These are phyloP conservation scores for Paraescarpia echinospica DNA, from an alignment of 1,140 invertebrate genomes.

Conservation along the genomic window DNA sequence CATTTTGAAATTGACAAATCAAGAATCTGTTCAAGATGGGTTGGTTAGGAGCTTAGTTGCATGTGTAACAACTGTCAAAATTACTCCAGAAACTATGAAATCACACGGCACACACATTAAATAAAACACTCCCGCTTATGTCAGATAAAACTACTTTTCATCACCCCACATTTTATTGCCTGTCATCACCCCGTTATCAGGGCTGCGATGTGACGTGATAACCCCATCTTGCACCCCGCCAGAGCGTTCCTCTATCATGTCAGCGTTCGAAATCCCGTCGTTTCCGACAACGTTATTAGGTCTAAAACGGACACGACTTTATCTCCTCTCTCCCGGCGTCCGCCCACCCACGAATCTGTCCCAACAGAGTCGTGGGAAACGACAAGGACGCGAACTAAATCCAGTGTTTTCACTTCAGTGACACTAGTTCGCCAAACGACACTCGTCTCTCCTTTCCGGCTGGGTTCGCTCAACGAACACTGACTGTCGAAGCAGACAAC, in stretches of 20 bases:
- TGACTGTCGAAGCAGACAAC: not conserved
- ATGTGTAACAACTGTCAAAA: not conserved
- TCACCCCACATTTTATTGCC: not conserved
- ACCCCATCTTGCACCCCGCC: not conserved
- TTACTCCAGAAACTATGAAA: not conserved
- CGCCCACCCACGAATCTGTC: not conserved
- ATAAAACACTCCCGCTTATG: not conserved
- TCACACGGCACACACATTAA: not conserved
- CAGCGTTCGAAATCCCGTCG: not conserved
- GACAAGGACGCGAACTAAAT: not conserved
- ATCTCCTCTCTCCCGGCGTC: not conserved
- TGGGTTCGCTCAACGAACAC: not conserved
- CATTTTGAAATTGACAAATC: no score
- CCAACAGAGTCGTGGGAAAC: not conserved
- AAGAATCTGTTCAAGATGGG: no score
- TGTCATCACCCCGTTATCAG: not conserved
- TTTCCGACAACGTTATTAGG: not conserved
- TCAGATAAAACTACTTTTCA: not conserved
- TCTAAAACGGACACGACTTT: not conserved
- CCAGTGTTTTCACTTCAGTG: not conserved
- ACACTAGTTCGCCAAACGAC: not conserved
- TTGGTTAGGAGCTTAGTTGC: not conserved
- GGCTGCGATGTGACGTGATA: not conserved
- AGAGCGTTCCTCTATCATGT: not conserved
- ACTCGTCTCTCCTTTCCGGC: not conserved